These are phyloP conservation scores for Oreochromis grahami DNA, from an alignment of 2,797 vertebrate species.

Conservation along the genomic window DNA sequence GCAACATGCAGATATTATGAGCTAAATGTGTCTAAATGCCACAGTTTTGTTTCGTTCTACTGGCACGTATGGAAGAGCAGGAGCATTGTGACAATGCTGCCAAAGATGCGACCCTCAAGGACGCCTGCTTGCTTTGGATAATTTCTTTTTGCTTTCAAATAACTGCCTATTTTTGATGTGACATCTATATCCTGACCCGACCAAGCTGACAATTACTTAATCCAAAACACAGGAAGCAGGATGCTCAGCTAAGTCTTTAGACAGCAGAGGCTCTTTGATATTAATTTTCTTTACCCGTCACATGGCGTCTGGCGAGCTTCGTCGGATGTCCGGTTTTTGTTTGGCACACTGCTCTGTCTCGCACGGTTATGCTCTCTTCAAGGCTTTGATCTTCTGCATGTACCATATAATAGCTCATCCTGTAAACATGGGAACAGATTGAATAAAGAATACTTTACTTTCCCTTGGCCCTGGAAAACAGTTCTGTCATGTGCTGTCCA, in stretches of 20 bases:
- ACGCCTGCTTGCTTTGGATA: constrained; percentile 8
- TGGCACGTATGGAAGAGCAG: not conserved
- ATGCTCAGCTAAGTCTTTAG: not conserved
- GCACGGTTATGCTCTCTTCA: not conserved
- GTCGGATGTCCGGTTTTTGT: constrained; percentile 11
- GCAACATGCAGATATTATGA: constrained; percentile 26
- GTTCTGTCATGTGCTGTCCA: constrained; percentile 79
- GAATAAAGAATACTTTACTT: constrained; percentile 78
- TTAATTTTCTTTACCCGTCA: constrained; percentile 32
- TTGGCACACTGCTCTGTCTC: constrained; percentile 27
- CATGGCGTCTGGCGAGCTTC: not conserved
- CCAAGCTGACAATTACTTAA: constrained; percentile 45
- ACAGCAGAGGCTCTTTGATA: constrained; percentile 1
- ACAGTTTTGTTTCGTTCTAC: constrained; percentile 11
- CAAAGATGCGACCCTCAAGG: not conserved
- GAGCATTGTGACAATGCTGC: not conserved
- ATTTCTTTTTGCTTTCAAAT: not conserved
- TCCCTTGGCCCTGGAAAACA: constrained; percentile 70
- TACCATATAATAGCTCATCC: constrained; percentile 66
- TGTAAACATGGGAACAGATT: constrained; percentile 75
- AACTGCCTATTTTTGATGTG: not conserved
- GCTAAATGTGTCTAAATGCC: constrained; percentile 34
- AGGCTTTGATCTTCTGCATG: constrained; percentile 39
- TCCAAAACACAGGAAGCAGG: constrained; percentile 15
- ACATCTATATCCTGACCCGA: constrained; percentile 20